Percentiles rank a stretch among this genome's conserved stretches.
These are phyloP conservation scores for Poeciliopsis occidentalis DNA, from an alignment of 2,113 vertebrate genomes.

Conservation along the genomic window DNA sequence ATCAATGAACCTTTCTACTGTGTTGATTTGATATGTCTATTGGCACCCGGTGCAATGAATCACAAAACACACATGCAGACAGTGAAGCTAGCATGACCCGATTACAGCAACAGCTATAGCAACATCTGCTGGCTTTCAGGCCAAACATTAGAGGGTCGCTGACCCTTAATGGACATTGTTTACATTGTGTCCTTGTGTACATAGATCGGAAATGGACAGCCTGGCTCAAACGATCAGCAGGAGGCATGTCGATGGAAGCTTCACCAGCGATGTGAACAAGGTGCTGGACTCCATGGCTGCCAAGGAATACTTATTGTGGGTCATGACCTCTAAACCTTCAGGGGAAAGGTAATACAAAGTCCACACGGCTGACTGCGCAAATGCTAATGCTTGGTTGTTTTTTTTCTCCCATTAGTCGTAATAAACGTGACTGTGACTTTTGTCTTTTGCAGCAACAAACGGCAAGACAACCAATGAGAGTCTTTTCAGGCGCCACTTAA, in stretches of 20 bases:
- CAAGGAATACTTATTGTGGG: constrained; percentile 94
- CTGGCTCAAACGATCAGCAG: constrained; percentile 76
- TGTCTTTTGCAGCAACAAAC: constrained; percentile 77
- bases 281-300: constrained; percentile 93
- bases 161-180: constrained; percentile 30
- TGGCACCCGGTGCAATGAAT: constrained; percentile 6
- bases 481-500: constrained; percentile 57
- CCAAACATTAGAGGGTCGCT: constrained; percentile 1
- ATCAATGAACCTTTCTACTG: constrained; percentile 73
- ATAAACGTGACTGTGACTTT: constrained; percentile 17
- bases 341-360: constrained; percentile 62
- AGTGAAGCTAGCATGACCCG: constrained; percentile 2
- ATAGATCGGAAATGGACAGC: constrained; percentile 82
- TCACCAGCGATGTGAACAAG: constrained; percentile 94
- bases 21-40: constrained; percentile 62
- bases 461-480: constrained; percentile 76
- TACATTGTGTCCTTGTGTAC: constrained; percentile 64
- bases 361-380: background rate
- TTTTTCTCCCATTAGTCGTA: no score
- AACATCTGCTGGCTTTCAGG: background rate
- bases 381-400: background rate
- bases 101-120: background rate
- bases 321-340: constrained; percentile 90
- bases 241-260: constrained; percentile 95
- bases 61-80: background rate